A percentile compares a stretch with the other conserved stretches of the same genome.
phyloP scores from a whole-genome alignment of 2,888 invertebrate species.

The Saturnia japonica region DNA sequence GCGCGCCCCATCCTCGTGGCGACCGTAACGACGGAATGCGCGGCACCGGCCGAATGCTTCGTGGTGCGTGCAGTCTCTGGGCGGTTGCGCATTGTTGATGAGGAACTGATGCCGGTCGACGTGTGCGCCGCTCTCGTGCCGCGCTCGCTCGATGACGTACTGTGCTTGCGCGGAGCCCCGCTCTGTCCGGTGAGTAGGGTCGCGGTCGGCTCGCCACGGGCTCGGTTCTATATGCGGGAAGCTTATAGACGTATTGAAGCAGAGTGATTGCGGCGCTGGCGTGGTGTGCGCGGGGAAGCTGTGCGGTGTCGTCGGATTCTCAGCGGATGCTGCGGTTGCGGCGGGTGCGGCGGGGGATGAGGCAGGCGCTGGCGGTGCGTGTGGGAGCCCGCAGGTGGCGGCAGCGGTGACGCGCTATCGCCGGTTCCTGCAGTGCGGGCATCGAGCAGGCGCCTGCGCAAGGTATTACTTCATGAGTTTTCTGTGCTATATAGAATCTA shows the following conservation, averaged over 20 bases:
- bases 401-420: conserved; percentile 56
- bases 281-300: conserved; percentile 66
- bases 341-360: conserved; percentile 24
- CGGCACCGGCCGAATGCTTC: conserved; percentile 42
- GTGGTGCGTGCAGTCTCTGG: conserved; percentile 43
- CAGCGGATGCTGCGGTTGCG: conserved; percentile 25
- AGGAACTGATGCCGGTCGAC: conserved; percentile 31
- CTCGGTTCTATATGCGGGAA: no score
- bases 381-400: conserved; percentile 55
- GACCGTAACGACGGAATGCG: conserved; percentile 44
- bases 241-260: conserved; percentile 16
- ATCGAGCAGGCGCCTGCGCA: conserved; percentile 51
- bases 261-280: conserved; percentile 64
- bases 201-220: not conserved
- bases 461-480: conserved; percentile 37
- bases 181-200: conserved; percentile 51
- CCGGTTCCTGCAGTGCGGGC: conserved; percentile 66
- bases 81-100: conserved; percentile 42
- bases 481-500: not conserved
- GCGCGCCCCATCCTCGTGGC: conserved; percentile 60
- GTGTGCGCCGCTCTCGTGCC: conserved; percentile 42
- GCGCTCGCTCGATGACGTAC: conserved; percentile 43
- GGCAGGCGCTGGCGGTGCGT: conserved; percentile 31
- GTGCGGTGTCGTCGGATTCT: conserved; percentile 61
- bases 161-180: conserved; percentile 54